Base-by-base conservation (phyloP, 2,888 invertebrate genomes). In the Synergus umbraculus region DNA sequence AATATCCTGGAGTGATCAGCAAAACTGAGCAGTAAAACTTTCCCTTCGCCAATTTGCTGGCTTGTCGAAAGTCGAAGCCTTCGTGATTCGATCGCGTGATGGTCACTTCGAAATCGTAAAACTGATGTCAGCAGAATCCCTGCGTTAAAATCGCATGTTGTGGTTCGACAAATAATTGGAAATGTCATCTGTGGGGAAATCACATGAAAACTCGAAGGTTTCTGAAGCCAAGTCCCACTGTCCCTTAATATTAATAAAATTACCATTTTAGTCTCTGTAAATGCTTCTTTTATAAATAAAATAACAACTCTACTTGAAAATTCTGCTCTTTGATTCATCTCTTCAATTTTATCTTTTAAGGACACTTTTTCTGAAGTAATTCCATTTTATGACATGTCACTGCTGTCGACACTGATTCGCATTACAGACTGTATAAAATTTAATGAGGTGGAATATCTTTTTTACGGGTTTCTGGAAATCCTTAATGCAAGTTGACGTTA, bases 331-430 rank as follows among this genome's bases (percentile, higher is more conserved):
- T 4, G 7, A 54, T 54, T 54, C n/a, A 0, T n/a, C 49, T 54
- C n/a, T 54, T n/a, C 7, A 43, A 7, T 9, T 7, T 43, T 9
- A 43, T 43, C 43, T 43, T 4, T 43, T 43, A 43, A 43, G 9
- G 9, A 9, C 9, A 43, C 43, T 66, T n/a, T 69, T 69, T 46
- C 13, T 4, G 8, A 43, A 69, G 22, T 29, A 46, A 69, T 69
- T 69, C 29, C 67, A 12, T 69, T 69, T 69, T 46, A 49, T 18
- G 46, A 22, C 49, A 54, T 54, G 5, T 46, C 46, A 5, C 67
- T 69, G 29, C 67, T 29, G 13, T 29, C 67, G 29, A 69, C 67
- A 46, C 46, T 49, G 13, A 69, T 49, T 69, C 46, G 29, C 67
- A 46, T 69, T 54, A n/a, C 7, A n/a, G 49, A 46, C 29, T 29